phyloP scores from a whole-genome alignment of 2,113 vertebrate genomes.

The Dryoscopus gambensis region DNA sequence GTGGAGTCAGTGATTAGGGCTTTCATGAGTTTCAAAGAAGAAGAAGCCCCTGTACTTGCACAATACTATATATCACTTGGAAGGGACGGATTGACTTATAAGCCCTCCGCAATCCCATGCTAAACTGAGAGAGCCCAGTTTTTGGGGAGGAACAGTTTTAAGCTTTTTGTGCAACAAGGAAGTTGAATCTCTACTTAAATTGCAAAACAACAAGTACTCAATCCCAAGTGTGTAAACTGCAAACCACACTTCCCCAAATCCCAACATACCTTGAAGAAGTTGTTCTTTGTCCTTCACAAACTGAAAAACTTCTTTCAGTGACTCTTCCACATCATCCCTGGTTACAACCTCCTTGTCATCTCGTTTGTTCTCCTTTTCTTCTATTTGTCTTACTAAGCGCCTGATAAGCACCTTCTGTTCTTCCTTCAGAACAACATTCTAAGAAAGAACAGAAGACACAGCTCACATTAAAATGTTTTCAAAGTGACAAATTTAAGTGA shows the following conservation, averaged over 20 bases:
- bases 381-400: conserved; percentile 53
- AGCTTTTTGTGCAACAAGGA: background rate
- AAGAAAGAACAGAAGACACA: background rate
- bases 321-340: conserved; percentile 72
- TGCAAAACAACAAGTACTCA: background rate
- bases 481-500: background rate
- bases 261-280: conserved; percentile 71
- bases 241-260: background rate
- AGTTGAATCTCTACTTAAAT: background rate
- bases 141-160: background rate
- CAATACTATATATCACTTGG: background rate
- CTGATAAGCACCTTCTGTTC: conserved; percentile 61
- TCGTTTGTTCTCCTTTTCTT: conserved; percentile 54
- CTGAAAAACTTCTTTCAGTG: conserved; percentile 68
- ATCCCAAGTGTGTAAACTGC: background rate
- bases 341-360: conserved; percentile 51
- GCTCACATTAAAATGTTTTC: background rate
- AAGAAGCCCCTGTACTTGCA: background rate
- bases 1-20: background rate
- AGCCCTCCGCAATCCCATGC: background rate
- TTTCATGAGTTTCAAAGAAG: background rate
- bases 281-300: conserved; percentile 69
- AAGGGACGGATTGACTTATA: background rate
- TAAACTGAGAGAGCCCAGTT: background rate
- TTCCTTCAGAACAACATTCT: conserved; percentile 68